phyloP scores from a whole-genome alignment of 2,797 vertebrate genomes.

The Spheniscus humboldti region DNA sequence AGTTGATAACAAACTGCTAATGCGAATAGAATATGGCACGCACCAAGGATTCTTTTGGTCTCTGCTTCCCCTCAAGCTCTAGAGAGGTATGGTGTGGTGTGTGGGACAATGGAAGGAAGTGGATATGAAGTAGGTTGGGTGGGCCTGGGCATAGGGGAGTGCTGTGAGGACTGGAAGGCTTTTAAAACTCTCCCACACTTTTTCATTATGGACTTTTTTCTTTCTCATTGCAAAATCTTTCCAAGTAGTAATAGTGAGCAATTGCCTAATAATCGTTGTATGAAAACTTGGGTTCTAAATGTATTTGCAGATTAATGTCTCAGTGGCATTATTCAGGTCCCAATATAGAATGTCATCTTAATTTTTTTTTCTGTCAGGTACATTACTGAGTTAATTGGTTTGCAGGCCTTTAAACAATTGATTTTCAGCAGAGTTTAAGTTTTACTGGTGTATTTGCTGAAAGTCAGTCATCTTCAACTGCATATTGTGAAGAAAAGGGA shows the following conservation, averaged over 20 bases:
- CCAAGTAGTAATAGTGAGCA: neutral
- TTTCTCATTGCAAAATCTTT: neutral
- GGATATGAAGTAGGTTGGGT: neutral
- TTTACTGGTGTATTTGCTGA: neutral
- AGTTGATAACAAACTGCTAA: neutral
- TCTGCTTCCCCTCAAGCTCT: neutral
- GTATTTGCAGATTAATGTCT: neutral
- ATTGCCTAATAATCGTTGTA: neutral
- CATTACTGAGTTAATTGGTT: neutral
- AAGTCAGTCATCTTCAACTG: neutral
- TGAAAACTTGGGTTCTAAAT: neutral
- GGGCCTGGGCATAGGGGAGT: neutral
- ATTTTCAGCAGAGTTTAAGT: neutral
- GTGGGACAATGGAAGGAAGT: neutral
- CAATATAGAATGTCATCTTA: neutral
- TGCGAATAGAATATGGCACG: neutral
- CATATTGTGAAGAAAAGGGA: neutral
- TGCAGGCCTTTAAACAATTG: neutral
- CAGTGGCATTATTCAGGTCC: neutral
- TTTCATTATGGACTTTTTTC: neutral
- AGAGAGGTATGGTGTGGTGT: neutral
- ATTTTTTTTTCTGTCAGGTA: neutral
- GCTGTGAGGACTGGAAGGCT: neutral
- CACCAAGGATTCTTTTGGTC: neutral
- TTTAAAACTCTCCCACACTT: neutral